phyloP scores from a whole-genome alignment of 1,140 invertebrate genomes.

The Drosophila ercepeae region DNA sequence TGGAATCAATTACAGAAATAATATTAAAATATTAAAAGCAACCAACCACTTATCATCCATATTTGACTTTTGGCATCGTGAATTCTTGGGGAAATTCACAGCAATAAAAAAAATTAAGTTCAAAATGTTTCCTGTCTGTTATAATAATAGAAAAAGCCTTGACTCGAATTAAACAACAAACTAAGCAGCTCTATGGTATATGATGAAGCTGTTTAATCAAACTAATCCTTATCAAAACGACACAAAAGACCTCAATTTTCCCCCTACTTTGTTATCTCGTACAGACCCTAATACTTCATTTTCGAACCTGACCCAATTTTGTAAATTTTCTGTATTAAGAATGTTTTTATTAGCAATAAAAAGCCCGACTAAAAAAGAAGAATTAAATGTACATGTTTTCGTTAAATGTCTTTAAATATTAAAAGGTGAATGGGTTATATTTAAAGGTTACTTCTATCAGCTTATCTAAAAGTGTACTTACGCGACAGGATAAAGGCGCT shows the following conservation, averaged over 20 bases:
- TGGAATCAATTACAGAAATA: background rate
- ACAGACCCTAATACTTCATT: background rate
- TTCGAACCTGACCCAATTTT: background rate
- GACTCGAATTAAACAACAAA: conserved; percentile 4
- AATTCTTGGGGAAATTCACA: background rate
- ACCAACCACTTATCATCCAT: background rate
- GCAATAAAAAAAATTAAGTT: background rate
- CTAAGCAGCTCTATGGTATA: background rate
- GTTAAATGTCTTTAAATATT: background rate
- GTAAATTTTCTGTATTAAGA: background rate
- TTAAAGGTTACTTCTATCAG: too few relatives aligned
- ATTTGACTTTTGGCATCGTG: background rate
- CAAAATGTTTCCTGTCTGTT: background rate
- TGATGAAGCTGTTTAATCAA: background rate
- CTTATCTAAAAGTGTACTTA: conserved; percentile 35
- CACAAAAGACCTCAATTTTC: background rate
- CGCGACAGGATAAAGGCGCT: conserved; percentile 77
- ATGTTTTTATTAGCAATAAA: too few relatives aligned
- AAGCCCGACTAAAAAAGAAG: too few relatives aligned
- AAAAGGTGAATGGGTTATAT: too few relatives aligned
- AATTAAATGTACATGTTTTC: too few relatives aligned
- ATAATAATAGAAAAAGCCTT: background rate
- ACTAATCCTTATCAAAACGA: conserved; percentile 15
- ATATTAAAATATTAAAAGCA: background rate
- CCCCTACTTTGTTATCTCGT: conserved; percentile 13